Base-by-base conservation (phyloP, 2,888 invertebrate genomes). In the Poecilobothrus nobilitatus region DNA sequence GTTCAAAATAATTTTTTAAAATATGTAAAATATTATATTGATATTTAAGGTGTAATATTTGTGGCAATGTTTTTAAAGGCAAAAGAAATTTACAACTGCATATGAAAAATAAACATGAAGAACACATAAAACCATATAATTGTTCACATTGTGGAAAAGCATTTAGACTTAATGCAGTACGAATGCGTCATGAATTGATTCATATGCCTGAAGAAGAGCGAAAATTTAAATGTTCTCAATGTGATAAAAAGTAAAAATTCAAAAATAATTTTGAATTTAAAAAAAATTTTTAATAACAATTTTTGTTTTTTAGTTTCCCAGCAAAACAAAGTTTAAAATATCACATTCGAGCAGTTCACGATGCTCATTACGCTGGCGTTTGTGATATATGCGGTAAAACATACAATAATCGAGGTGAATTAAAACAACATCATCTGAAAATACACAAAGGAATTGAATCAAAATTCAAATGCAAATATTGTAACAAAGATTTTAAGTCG, bases 331-430 rank as follows among this genome's bases (percentile, higher is more conserved):
- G 10, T 12, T 44, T 44, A 10, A 7, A 44, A 44, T n/a, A 12
- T 44, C 44, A 44, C 12, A 44, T 44, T 44, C 6, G 44, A 12
- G 15, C 15, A 9, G 6, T 10, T 44, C 44, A 44, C 12, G 44
- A 44, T 44, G 12, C 9, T 10, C 63, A 10, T 8, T 63, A 63
- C 20, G 63, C 63, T 63, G 63, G 63, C 70, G 75, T 77, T 4
- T 81, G 81, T 73, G 76, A 74, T 44, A 73, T 79, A 6, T 81
- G 81, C 64, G 78, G 78, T 53, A 81, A 81, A 70, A 63, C 20
- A n/a, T 63, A 63, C 20, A 20, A 22, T 10, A 20, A 63, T 7
- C 8, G 20, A 21, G 63, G 6, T 8, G 63, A 63, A 3, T 4
- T 63, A 5, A 8, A 7, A 20, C 20, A 10, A 3, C 63, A 63